These are phyloP conservation scores for Vireo altiloquus DNA, from an alignment of 2,113 vertebrate species.

Conservation along the genomic window DNA sequence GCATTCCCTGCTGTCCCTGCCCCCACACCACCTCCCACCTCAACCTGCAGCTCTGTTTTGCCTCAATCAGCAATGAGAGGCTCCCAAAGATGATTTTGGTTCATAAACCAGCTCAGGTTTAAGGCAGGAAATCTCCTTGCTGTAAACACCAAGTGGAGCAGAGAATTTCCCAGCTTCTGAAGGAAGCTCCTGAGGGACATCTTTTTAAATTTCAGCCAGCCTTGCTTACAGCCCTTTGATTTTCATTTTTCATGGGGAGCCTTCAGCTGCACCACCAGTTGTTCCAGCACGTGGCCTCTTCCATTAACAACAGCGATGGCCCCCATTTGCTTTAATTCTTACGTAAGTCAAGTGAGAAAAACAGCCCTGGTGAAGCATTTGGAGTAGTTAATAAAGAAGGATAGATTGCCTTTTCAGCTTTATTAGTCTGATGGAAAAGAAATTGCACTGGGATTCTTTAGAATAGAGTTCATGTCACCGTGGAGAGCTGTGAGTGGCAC, in stretches of 20 bases:
- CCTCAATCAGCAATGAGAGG: background rate
- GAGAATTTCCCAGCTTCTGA: background rate
- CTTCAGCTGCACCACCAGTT: constrained; percentile 15
- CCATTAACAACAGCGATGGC: constrained; percentile 5
- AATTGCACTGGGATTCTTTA: constrained; percentile 45
- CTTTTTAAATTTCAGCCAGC: background rate
- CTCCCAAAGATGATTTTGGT: fast-evolving
- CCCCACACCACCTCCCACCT: background rate
- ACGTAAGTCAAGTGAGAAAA: constrained; percentile 48
- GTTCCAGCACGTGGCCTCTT: background rate
- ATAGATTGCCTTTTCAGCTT: constrained; percentile 52
- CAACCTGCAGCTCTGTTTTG: background rate
- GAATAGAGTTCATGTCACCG: constrained; percentile 17
- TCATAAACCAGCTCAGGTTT: background rate
- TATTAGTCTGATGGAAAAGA: constrained; percentile 44
- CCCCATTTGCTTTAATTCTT: constrained; percentile 40
- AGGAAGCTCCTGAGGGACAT: background rate
- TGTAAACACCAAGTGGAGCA: background rate
- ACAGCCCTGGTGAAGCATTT: background rate
- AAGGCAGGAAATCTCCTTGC: background rate
- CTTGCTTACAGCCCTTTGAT: background rate
- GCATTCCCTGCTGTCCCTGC: background rate
- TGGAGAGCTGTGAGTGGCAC: constrained; percentile 38
- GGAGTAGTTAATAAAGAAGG: constrained; percentile 53
- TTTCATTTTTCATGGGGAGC: background rate